These are phyloP conservation scores for Coremacera marginata DNA, from an alignment of 2,888 invertebrate genomes.

Conservation along the genomic window DNA sequence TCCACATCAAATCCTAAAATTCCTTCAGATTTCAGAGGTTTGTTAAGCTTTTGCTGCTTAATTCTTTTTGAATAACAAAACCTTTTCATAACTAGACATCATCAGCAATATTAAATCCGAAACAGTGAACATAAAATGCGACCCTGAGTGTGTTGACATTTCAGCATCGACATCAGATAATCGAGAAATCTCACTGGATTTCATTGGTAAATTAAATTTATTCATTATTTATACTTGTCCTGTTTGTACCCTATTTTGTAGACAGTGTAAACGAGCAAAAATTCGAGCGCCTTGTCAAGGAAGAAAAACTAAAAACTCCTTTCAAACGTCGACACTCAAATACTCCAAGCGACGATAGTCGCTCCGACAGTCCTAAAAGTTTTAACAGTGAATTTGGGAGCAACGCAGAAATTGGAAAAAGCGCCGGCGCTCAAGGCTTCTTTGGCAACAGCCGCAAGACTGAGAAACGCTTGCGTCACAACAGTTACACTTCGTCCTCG, in stretches of 20 bases:
- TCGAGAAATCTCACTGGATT: slow-evolving; percentile 58
- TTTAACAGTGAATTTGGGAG: slow-evolving; percentile 23
- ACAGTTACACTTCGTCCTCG: slow-evolving; percentile 62
- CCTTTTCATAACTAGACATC: too few relatives aligned
- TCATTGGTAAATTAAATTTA: slow-evolving; percentile 4
- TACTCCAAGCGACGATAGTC: slow-evolving; percentile 61
- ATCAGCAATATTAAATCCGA: background rate
- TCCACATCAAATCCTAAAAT: too few relatives aligned
- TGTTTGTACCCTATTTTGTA: slow-evolving; percentile 46
- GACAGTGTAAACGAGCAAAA: slow-evolving; percentile 67
- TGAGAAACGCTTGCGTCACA: slow-evolving; percentile 62
- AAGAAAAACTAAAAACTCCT: slow-evolving; percentile 68
- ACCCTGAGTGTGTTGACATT: background rate
- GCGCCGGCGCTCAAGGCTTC: background rate
- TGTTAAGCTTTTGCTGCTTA: background rate
- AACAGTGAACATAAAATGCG: background rate
- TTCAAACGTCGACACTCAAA: slow-evolving; percentile 67
- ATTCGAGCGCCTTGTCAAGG: slow-evolving; percentile 64
- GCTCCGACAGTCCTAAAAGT: slow-evolving; percentile 63
- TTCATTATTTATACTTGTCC: background rate
- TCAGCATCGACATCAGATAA: slow-evolving; percentile 28
- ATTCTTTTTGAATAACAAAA: too few relatives aligned
- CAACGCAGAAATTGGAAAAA: background rate
- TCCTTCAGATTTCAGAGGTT: too few relatives aligned
- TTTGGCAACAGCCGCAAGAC: slow-evolving; percentile 51